Evolutionary conservation across 2,113 vertebrate genomes (phyloP), one percentile per base, ranked within the genome.

Genomic region (Arvicanthis niloticus): DNA sequence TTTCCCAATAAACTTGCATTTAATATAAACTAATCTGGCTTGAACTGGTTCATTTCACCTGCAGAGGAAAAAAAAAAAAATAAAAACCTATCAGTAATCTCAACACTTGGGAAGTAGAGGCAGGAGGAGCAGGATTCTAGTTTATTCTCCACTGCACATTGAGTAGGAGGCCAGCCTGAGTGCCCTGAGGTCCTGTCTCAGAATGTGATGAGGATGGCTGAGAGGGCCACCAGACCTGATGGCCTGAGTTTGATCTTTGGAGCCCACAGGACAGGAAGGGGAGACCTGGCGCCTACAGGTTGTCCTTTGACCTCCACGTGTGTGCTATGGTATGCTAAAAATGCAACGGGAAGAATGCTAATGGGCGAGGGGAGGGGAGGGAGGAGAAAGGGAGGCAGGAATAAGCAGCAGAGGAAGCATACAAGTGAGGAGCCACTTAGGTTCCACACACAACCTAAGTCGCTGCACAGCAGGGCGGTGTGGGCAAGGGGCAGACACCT

Each of bases 381-480:
- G 34, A 22, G 24, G 22, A 42, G 37, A 60, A 24, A 24, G n/a
- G n/a, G 31, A 37, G 34, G 77, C 29, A 8, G 80, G 40, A 84
- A 84, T 24, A 1, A 12, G 24, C 22, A 40, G 37, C 53, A 3
- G 2, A 12, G 34, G 51, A 34, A 56, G 37, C 48, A 21, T 48
- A 80, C 31, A 21, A 37, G 48, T 31, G 19, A 78, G 31, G 1
- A 24, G 51, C 53, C 77, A n/a, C n/a, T n/a, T n/a, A 24, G 8
- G 80, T 22, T 40, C 56, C 7, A 4, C 80, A 58, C 53, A 15
- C 51, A 24, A 2, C 3, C 80, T 4, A n/a, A 26, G 37, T 4
- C 3, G 7, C 56, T 40, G 13, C 42, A 13, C 29, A 29, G 10
- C 37, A 0, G 22, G 48, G n/a, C 21, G 1, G 3, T 8, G 37